Evolutionary conservation across 2,888 invertebrate species (phyloP).

Genomic region (Pharmacophagus antenor): DNA sequence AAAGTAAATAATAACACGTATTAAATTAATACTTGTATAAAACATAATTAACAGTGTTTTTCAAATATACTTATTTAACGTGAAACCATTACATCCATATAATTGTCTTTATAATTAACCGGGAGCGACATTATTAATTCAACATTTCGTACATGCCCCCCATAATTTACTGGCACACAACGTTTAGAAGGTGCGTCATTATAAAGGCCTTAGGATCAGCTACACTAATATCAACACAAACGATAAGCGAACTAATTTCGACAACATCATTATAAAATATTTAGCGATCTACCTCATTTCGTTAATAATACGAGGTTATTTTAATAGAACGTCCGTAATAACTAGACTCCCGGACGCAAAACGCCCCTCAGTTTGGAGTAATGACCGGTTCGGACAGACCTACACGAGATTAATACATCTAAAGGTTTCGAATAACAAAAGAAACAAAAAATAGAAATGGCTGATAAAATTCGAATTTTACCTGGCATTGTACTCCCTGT

Average conservation of each 20-base stretch:
- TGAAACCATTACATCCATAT: background rate
- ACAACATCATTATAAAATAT: slow-evolving; percentile 77
- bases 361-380: slow-evolving; percentile 78
- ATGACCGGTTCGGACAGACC: slow-evolving; percentile 72
- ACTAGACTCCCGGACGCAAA: slow-evolving; percentile 74
- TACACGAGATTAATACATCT: slow-evolving; percentile 78
- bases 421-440: slow-evolving; percentile 73
- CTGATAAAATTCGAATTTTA: slow-evolving; percentile 71
- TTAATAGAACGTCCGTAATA: slow-evolving; percentile 77
- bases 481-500: slow-evolving; percentile 51
- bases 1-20: background rate
- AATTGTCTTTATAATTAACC: slow-evolving; percentile 62
- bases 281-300: slow-evolving; percentile 78
- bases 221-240: slow-evolving; percentile 57
- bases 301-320: slow-evolving; percentile 74
- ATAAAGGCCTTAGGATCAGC: slow-evolving; percentile 48
- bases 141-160: slow-evolving; percentile 43
- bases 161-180: slow-evolving; percentile 43
- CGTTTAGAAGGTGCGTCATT: slow-evolving; percentile 57
- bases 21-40: background rate
- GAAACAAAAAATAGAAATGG: slow-evolving; percentile 73
- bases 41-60: background rate
- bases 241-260: slow-evolving; percentile 60
- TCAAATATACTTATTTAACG: slow-evolving; percentile 11
- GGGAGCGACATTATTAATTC: slow-evolving; percentile 44